phyloP scores from a whole-genome alignment of 2,888 invertebrate genomes.

The Leptinotarsa juncta region DNA sequence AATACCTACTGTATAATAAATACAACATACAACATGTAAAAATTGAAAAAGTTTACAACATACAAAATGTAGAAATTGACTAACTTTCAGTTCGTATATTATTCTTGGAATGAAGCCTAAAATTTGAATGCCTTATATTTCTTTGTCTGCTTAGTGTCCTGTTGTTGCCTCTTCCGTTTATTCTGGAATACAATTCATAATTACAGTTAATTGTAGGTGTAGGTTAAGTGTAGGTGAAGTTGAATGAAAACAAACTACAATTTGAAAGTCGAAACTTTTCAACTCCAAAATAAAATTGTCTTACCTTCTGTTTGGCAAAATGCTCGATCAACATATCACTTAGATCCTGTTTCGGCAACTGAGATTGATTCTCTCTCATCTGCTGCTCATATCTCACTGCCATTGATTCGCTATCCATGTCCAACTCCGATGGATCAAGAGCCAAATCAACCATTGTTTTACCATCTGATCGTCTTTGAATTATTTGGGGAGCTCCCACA shows the following conservation, averaged over 20 bases:
- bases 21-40: neutral
- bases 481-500: constrained; percentile 64
- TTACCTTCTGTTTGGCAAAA: no score
- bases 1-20: neutral
- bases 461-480: constrained; percentile 56
- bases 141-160: constrained; percentile 91
- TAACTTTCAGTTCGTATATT: neutral
- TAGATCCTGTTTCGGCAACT: no score
- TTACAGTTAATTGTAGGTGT: constrained; percentile 50
- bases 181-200: constrained; percentile 81
- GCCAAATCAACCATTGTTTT: constrained; percentile 89
- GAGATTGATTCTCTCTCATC: no score
- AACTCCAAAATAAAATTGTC: constrained; percentile 61
- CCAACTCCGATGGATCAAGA: constrained; percentile 90
- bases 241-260: constrained; percentile 56
- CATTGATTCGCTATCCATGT: no score
- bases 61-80: neutral
- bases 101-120: constrained; percentile 64
- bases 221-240: no score
- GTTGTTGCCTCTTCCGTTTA: constrained; percentile 91
- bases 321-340: no score
- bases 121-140: constrained; percentile 90
- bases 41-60: neutral
- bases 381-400: no score
- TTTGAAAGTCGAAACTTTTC: constrained; percentile 99